Base-by-base conservation (phyloP, 2,888 invertebrate genomes). In the Laspeyria flexula region DNA sequence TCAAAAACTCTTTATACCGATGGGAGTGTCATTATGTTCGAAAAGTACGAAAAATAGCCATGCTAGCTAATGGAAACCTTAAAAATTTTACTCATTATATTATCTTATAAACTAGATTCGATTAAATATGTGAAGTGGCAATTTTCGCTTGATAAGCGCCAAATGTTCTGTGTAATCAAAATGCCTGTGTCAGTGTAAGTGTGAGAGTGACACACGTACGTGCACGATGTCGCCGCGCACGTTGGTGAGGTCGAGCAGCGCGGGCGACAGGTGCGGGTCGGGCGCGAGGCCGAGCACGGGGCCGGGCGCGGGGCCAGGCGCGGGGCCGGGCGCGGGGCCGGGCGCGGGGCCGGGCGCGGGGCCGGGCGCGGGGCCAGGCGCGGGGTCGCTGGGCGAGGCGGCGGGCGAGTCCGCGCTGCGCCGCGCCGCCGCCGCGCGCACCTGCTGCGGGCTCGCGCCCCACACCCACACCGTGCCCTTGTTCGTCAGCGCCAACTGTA, bases 371-470 rank as follows among this genome's bases (percentile, higher is more conserved):
- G 62, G 60, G 60, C 77, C 76, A 6, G 13, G 12, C 12, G 31
- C 31, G 31, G 31, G 18, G 6, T 21, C 21, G 21, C 34, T 3
- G 38, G n/a, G n/a, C n/a, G n/a, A n/a, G n/a, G n/a, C 53, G 27
- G 52, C 42, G 46, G 64, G 30, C 41, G 72, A 1, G 23, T 68
- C 72, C 25, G 77, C 56, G 9, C 88, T 73, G n/a, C 79, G 92
- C 43, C 89, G 73, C 80, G 93, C 80, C 77, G 91, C 93, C 40
- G 93, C 88, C 47, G 94, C 91, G 25, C 94, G 90, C 27, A 95
- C 88, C 25, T 93, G 92, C 76, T 94, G 94, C 48, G 95, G 95
- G 64, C 94, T 94, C 30, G 93, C 93, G 30, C 95, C 95, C 95
- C 95, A 95, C 10, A 80, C 77, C 81, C 89, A 94, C 29, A 83